Base-by-base conservation (phyloP, 2,888 invertebrate genomes). In the Allophyes oxyacanthae region DNA sequence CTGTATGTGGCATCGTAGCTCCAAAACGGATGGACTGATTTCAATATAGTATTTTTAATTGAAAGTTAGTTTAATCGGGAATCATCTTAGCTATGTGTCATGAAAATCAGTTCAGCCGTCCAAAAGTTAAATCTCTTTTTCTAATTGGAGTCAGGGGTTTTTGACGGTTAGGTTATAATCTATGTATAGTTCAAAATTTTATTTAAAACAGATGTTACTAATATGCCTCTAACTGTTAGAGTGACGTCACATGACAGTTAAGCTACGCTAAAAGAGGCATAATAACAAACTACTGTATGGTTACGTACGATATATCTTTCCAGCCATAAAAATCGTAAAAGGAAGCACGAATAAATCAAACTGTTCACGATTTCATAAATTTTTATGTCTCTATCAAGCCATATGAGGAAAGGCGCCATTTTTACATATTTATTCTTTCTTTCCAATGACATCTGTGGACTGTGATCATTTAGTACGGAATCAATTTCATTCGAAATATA, bases 381-480 rank as follows among this genome's bases (percentile, higher is more conserved):
- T 50, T 77, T 75, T 75, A 78, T 72, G 77, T 73, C 66, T 76
- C 73, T 72, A 75, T 79, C 69, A 59, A 48, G 14, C 64, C 72
- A 65, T 73, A 69, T 55, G 67, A 50, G 63, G 64, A 63, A 53
- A 56, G 64, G 45, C 57, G 55, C 58, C 65, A 57, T 72, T 67
- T n/a, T 71, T 69, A 48, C 62, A 62, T 77, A 72, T 75, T 64
- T 74, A 70, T 54, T 57, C 64, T 64, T 60, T 38, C 14, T 42
- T 72, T 65, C 49, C 53, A 45, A 68, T 67, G 79, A 78, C 83
- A 79, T 84, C 82, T 85, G 84, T 78, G 72, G 79, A 83, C 82
- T 85, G 84, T 78, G 72, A 57, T 64, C 75, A 84, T 84, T 88
- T 83, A 85, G 78, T 75, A 53, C 58, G 57, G 68, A 77, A 82